Base-by-base conservation (phyloP, 2,888 invertebrate species). In the Heliconius hortense region DNA sequence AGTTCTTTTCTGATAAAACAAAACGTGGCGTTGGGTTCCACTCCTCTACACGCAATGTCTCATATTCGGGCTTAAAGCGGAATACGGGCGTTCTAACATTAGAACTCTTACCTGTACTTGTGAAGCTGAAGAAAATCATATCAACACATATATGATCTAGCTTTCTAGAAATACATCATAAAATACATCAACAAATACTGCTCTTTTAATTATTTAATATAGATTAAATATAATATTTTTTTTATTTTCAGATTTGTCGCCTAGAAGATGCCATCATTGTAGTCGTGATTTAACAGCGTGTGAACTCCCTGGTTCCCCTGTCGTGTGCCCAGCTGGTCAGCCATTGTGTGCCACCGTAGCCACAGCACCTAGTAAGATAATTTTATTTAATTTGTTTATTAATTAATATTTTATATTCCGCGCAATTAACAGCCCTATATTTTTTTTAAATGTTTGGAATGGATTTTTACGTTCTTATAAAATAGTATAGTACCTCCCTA, bases 291-390 rank as follows among this genome's bases (percentile, higher is more conserved):
- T 77, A 69, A 83, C 83, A 15, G 85, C 85, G 73, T 84, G 82
- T 72, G 81, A 80, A 48, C 75, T 72, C 64, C 63, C 72, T 48
- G 79, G 81, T 79, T 53, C 80, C 5, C 60, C 82, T 8, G 81
- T 82, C 35, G 77, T 79, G 66, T 90, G 90, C 75, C 82, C 87
- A 1, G 78, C 77, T 3, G 85, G 87, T 35, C 80, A 81, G 10
- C 89, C 88, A 0, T 80, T 84, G 66, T 90, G 90, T 77, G 89
- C 89, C 43, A 90, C 90, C 3, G 77, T 84, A 24, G 87, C 88
- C 0, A 73, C 76, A 2, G 82, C 85, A 21, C 90, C 90, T 7
- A 85, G 90, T 91, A 56, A 82, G 85, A 81, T 71, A 21, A 64
- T 62, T 64, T 56, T 70, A 64, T 64, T 35, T 63, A 31, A 35